Evolutionary conservation across 35 echinoderm and acorn worm genomes (phyloP), one percentile per base, ranked within the genome.

Genomic region (Diadema setosum): DNA sequence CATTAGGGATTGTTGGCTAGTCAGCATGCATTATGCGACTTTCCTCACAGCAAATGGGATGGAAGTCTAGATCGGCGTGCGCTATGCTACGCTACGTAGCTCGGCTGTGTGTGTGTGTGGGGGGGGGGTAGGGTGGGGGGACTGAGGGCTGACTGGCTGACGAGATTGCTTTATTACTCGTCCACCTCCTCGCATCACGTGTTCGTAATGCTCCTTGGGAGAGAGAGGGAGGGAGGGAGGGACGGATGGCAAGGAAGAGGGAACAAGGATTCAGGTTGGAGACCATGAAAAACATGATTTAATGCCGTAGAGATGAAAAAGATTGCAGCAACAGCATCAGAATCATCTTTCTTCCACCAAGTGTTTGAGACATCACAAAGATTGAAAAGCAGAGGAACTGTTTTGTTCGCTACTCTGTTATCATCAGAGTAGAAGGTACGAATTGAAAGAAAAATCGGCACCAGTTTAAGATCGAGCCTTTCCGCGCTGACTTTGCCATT

Each of bases 1-100:
- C 63, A 67, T 67, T 67, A 67, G 63, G 63, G 63, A 67, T 67
- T 67, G 63, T 8, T 67, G 63, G 63, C 63, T 67, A 67, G 63
- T 67, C 63, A 67, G 27, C 63, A 67, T 67, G 63, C 63, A 67
- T 67, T 67, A 67, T 67, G 63, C 63, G 27, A 67, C 7, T 67
- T 34, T 67, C 63, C 37, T 67, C 63, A 34, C 63, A 67, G 63
- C 63, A 67, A 67, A 67, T 67, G 63, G 63, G 63, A 67, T 67
- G 63, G 63, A 67, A 67, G 63, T 33, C 12, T 34, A 26, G 37
- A n/a, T n/a, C 37, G 30, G 63, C 63, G 25, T 67, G 63, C 27
- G 63, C 63, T 67, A 33, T 67, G 63, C 63, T 67, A 33, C 63
- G n/a, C n/a, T n/a, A n/a, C n/a, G n/a, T n/a, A n/a, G n/a, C n/a